A percentile compares a stretch with the other conserved stretches of the same genome.
Conservation (phyloP, 2,113 vertebrate species). For the Dryoscopus gambensis region DNA sequence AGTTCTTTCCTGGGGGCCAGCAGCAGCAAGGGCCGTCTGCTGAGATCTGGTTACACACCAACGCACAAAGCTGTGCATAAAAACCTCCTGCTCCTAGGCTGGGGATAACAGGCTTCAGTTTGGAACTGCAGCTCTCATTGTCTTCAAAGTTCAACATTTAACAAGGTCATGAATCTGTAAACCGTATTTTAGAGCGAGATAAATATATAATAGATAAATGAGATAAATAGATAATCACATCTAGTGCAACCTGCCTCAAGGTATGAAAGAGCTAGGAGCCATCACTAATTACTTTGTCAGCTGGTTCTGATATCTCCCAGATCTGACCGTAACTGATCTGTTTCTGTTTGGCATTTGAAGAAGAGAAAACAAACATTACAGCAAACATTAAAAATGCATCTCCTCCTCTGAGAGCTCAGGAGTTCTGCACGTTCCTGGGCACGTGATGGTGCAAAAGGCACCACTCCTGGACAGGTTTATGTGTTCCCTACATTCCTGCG, state of each 20-base stretch:
- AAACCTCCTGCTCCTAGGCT: not conserved
- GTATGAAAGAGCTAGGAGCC: not conserved
- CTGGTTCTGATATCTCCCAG: not conserved
- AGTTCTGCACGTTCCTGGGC: not conserved
- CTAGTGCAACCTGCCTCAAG: not conserved
- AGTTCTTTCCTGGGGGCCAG: not conserved
- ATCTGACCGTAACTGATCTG: not conserved
- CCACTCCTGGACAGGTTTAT: not conserved
- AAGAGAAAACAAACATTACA: not conserved
- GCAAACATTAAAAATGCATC: not conserved
- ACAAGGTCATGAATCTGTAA: not conserved
- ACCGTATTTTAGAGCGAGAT: not conserved
- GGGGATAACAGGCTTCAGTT: not conserved
- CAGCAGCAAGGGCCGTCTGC: not conserved
- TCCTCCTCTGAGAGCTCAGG: not conserved
- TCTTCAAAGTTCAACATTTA: not conserved
- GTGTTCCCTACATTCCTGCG: not conserved
- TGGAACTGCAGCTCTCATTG: not conserved
- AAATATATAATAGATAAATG: not conserved
- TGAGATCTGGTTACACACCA: not conserved
- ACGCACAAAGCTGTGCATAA: not conserved
- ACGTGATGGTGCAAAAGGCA: not conserved
- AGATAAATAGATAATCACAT: constrained; percentile 1
- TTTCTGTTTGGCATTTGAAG: not conserved
- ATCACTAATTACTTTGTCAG: not conserved